Base-by-base conservation (phyloP, 1,140 invertebrate genomes). In the Drosophila guanche region DNA sequence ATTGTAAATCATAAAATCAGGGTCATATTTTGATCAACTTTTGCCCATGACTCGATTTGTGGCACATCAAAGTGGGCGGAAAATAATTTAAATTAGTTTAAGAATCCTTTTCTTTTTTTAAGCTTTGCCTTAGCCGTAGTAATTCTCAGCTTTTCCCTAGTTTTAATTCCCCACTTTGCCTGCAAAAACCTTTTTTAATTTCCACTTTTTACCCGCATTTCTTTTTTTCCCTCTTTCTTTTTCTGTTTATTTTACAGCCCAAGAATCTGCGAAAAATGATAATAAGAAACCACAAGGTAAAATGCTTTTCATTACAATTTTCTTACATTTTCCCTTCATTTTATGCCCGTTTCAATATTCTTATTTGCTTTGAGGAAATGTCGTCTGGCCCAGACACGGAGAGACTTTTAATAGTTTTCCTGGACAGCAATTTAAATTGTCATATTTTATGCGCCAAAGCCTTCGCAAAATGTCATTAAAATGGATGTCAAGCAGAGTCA, bases 261-360 rank as follows among this genome's bases (percentile, higher is more conserved):
- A 88, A 85, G 89, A 90, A 84, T 84, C 89, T 88, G 89, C 89
- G 84, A 90, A 88, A 88, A 89, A 88, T 76, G 89, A 90, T 85
- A 90, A 88, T 80, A 90, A 90, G 76, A 90, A 90, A 89, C 65
- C 85, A 90, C 86, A 90, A 90, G 89, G 85, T 90, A 90, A 68
- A 68, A 78, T 54, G 67, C 77, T 53, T 73, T 46, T 55, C 47
- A 52, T 57, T 73, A 65, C 33, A 37, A 3, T 63, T 45, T 29
- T 37, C 14, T 37, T 1, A 23, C 3, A 33, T 12, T 3, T 4
- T 12, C 10, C 14, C 7, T 41, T 7, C 5, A 50, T 57, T 41
- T 48, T 27, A 45, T 47, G 37, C 59, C 27, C 5, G 29, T 48
- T 75, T 47, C 25, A 50, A 52, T 67, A 43, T 42, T 43, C 61